Evolutionary conservation across 2,888 invertebrate species (phyloP), one percentile per base, ranked within the genome.

Genomic region (Malacosoma neustria): DNA sequence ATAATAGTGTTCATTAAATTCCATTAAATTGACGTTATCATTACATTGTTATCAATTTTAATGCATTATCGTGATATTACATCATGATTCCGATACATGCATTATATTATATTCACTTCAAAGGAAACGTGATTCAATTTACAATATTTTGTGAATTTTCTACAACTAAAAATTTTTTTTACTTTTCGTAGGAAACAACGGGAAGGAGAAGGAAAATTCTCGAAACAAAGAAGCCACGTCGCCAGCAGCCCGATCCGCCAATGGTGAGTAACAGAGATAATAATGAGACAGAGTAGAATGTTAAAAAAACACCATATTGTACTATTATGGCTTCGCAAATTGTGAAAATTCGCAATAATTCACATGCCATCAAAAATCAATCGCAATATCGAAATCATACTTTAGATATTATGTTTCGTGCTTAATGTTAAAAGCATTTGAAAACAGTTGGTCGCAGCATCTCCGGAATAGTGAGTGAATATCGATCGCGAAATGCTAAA

Each of bases 141-240:
- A 5, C 22, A 22, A 22, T 22, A 6, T 6, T 22, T n/a, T n/a
- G n/a, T n/a, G n/a, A n/a, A n/a, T n/a, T n/a, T n/a, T n/a, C n/a
- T 54, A 46, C 39, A 6, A 9, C 6, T 9, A 29, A 29, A 9
- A 29, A 5, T 9, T n/a, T n/a, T n/a, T n/a, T n/a, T 11, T 11
- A 9, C 2, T n/a, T 11, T 14, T 53, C 54, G 42, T 85, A 93
- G 93, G 93, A 77, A 90, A 91, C 85, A 91, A 88, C 73, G 89
- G 89, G 62, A 93, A 90, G 74, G 90, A 90, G 72, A 85, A 84
- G 60, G 85, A 85, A 65, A 86, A 87, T 50, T 89, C 91, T 69
- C 89, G 89, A 73, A 89, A 86, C 70, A 91, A 91, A 77, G 92
- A 92, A 68, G 87, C 89, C 49, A 89, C 91, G 41, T 90, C 91